These are phyloP conservation scores for Noctua comes DNA, from an alignment of 2,888 invertebrate species.

Conservation along the genomic window DNA sequence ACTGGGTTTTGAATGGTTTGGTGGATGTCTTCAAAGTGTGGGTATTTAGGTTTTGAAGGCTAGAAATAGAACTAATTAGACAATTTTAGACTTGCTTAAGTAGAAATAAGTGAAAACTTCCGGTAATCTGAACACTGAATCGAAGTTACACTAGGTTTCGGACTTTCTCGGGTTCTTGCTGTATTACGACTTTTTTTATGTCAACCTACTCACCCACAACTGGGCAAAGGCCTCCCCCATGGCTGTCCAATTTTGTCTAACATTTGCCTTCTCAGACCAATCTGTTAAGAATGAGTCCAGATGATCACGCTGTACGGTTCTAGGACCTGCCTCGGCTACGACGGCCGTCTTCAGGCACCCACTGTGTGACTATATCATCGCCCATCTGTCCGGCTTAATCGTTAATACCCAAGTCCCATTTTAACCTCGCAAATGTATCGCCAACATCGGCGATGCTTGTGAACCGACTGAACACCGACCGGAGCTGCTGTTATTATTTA, in stretches of 20 bases:
- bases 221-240: neutral
- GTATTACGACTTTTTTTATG: neutral
- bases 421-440: too few relatives aligned
- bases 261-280: too few relatives aligned
- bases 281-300: too few relatives aligned
- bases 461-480: neutral
- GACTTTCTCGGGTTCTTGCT: neutral
- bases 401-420: too few relatives aligned
- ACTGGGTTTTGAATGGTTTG: slow-evolving; percentile 36
- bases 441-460: too few relatives aligned
- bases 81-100: slow-evolving; percentile 5
- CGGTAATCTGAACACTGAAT: neutral
- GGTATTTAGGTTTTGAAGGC: neutral
- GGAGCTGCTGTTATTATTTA: too few relatives aligned
- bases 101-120: neutral
- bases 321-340: too few relatives aligned
- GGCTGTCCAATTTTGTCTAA: neutral
- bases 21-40: slow-evolving; percentile 30
- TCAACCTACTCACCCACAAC: neutral
- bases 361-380: too few relatives aligned
- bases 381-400: too few relatives aligned
- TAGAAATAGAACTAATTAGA: neutral
- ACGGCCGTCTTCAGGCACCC: too few relatives aligned
- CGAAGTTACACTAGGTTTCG: neutral
- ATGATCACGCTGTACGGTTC: too few relatives aligned